phyloP scores from a whole-genome alignment of 2,113 vertebrate genomes.

The Lasiurus cinereus region DNA sequence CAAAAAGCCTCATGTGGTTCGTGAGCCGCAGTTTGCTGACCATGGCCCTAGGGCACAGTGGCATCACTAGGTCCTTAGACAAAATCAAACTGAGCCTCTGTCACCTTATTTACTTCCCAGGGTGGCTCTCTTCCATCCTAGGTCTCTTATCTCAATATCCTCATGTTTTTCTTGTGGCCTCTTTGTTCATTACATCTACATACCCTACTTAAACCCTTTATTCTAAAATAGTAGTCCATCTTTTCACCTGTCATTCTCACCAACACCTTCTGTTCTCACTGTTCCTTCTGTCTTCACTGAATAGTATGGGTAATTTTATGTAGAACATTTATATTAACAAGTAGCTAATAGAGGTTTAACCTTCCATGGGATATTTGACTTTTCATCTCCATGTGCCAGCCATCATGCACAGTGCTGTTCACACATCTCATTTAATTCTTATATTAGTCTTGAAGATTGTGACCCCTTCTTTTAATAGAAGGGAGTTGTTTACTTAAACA shows the following conservation, averaged over 20 bases:
- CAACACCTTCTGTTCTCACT: background rate
- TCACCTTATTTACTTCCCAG: background rate
- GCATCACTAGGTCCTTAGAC: background rate
- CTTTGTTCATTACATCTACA: background rate
- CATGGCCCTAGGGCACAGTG: no score
- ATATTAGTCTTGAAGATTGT: background rate
- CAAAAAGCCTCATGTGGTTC: no score
- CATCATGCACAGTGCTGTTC: background rate
- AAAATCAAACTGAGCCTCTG: background rate
- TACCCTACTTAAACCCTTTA: background rate
- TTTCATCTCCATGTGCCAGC: background rate
- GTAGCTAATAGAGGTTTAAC: background rate
- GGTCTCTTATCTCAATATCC: background rate
- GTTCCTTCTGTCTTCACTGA: background rate
- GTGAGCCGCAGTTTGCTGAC: no score
- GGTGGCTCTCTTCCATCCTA: background rate
- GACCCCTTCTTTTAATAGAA: background rate
- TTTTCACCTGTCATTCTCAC: slow-evolving; percentile 12
- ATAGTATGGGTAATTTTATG: background rate
- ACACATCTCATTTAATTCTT: background rate
- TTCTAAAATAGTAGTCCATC: slow-evolving; percentile 22
- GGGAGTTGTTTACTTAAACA: background rate
- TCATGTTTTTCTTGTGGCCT: background rate
- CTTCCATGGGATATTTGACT: background rate
- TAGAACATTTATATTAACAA: slow-evolving; percentile 14